phyloP scores from a whole-genome alignment of 2,888 invertebrate genomes.

The Eristalis pertinax region DNA sequence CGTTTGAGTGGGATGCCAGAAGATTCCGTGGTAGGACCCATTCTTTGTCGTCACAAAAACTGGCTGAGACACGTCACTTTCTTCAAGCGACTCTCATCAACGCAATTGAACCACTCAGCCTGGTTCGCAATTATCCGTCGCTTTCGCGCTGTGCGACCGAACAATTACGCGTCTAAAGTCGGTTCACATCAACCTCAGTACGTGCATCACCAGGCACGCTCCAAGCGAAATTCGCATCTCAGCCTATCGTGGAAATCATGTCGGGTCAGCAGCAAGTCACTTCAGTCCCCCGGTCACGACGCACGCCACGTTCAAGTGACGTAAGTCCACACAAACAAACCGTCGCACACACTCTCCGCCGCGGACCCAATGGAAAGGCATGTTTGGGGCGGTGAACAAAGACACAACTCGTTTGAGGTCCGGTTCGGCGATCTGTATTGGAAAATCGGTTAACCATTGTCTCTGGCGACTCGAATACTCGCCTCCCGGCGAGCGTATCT shows the following conservation, averaged over 20 bases:
- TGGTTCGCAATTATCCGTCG: too few species aligned
- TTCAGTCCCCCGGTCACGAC: neutral
- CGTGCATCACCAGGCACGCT: neutral
- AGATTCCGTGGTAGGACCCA: too few species aligned
- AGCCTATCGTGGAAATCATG: neutral
- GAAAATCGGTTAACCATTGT: neutral
- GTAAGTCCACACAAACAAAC: neutral
- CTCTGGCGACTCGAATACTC: neutral
- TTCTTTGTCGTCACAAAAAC: too few species aligned
- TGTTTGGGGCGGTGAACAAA: neutral
- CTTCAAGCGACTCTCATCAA: too few species aligned
- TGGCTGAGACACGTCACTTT: too few species aligned
- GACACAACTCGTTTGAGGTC: neutral
- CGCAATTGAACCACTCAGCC: too few species aligned
- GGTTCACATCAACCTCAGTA: neutral
- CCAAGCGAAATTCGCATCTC: neutral
- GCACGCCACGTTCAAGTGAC: neutral
- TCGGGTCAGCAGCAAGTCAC: neutral
- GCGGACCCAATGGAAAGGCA: neutral
- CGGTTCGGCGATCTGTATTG: neutral
- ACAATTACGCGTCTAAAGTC: neutral
- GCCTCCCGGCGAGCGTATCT: neutral
- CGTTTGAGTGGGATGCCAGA: too few species aligned
- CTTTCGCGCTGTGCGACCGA: neutral
- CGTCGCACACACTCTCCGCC: neutral